Evolutionary conservation across 2,888 invertebrate species (phyloP), one percentile per base, ranked within the genome.

Genomic region (Limnephilus lunatus): DNA sequence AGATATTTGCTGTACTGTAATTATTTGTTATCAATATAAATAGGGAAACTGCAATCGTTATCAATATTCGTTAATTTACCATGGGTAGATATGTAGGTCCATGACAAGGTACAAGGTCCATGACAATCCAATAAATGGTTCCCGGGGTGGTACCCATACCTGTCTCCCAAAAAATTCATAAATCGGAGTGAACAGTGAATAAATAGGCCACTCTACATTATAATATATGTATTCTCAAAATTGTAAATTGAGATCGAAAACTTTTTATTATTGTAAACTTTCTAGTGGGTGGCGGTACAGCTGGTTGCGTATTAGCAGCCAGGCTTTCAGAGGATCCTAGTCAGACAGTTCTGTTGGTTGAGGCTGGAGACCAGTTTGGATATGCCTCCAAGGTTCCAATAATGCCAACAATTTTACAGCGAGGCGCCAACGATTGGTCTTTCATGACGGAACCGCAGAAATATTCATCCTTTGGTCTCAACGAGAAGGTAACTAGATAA

Each of bases 281-380:
- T 68, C 9, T 93, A 97, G 98, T 98, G 90, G 98, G 98, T 1
- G 97, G 97, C 3, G 98, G 98, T 0, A 97, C 98, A 48, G 96
- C 97, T 0, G 98, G 98, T 14, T 97, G 97, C 94, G 97, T 97
- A 0, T 94, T 98, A 12, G 97, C 98, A 0, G 96, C 97, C 0
- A 95, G 97, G 2, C 96, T 98, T 30, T 96, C 97, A 9, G 97
- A 97, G 94, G 95, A 97, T 93, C 95, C 95, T 2, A 95, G 96
- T 88, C 95, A 95, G 4, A 96, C 96, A 31, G 97, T 98, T 0
- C 95, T 98, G 53, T 95, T 98, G 0, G 94, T 98, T 2, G 98
- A 98, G 94, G 97, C 98, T 0, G 98, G 98, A 0, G 97, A 96
- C 83, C 96, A 97, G 93, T 97, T 98, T 95, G 97, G 97, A 9